Evolutionary conservation across 2,888 invertebrate species (phyloP).

Genomic region (Mesoligia furuncula): DNA sequence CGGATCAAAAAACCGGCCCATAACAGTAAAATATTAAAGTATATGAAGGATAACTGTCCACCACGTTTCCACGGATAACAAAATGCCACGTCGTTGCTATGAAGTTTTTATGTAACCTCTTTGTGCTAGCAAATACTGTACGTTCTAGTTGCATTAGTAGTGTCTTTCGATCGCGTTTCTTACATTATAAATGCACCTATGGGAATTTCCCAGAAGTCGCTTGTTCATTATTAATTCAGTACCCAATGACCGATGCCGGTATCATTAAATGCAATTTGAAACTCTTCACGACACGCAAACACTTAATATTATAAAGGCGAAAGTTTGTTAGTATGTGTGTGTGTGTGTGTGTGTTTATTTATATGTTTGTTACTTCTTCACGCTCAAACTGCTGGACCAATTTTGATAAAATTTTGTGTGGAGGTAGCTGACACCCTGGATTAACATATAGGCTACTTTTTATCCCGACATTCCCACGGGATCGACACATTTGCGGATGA

Average conservation of each 20-base stretch:
- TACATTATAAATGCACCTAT: background rate
- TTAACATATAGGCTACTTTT: too few species aligned
- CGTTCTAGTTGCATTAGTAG: background rate
- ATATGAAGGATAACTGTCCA: background rate
- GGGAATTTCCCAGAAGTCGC: background rate
- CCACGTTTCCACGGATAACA: background rate
- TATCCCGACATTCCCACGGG: too few species aligned
- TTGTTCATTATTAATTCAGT: constrained; percentile 8
- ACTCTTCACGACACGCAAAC: constrained; percentile 6
- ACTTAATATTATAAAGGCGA: too few species aligned
- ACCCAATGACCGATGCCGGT: background rate
- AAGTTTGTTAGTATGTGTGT: too few species aligned
- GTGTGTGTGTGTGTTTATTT: too few species aligned
- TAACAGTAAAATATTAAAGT: background rate
- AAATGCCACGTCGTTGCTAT: background rate
- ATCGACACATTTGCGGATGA: too few species aligned
- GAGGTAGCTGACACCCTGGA: too few species aligned
- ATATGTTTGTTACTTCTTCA: too few species aligned
- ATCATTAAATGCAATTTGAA: constrained; percentile 25
- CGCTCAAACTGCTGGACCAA: too few species aligned
- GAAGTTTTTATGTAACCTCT: background rate
- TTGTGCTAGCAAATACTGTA: background rate
- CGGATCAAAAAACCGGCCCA: too few species aligned
- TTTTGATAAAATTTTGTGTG: too few species aligned
- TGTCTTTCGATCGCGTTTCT: background rate